Base-by-base conservation (phyloP, 2,113 vertebrate species). In the Thinocorus orbignyianus region DNA sequence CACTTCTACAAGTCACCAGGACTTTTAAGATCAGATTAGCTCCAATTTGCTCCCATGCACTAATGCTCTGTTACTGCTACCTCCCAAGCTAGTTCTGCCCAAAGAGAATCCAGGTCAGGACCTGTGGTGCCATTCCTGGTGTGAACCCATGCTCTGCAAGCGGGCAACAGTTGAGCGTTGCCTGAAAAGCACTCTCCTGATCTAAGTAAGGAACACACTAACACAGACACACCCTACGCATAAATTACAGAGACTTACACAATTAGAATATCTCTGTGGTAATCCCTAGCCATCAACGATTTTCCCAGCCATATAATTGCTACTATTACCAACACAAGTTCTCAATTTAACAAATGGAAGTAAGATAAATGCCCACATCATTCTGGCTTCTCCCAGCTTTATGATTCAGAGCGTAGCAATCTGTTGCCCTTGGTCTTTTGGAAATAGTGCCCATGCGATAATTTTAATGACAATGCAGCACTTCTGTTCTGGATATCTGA, bases 291-390 rank as follows among this genome's bases (percentile, higher is more conserved):
- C 57, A 95, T 81, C 77, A 84, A 79, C 11, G 4, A 89, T 84
- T 95, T 96, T 95, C 93, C 91, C 91, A 97, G 93, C 89, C 86
- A 57, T 93, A 81, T 89, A 95, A 96, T 92, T 96, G 89, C 77
- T 87, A 76, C 64, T 88, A 89, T 95, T 92, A 95, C 55, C 55
- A 95, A 69, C 51, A 95, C 51, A 69, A 81, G 73, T 87, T 93
- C 70, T 65, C 91, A 91, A 44, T 92, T 95, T 76, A 95, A 95
- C 86, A 92, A 92, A 95, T 89, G 77, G 83, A 89, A 91, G 81
- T 33, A 69, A 91, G 83, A 95, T 84, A 91, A 95, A 95, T 6
- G 6, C 64, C 86, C 80, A 28, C 77, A 93, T 86, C 68, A 55
- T 66, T 74, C 83, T 71, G 65, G 39, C 86, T 95, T 96, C 88